Evolutionary conservation across 2,113 vertebrate genomes (phyloP), one percentile per base, ranked within the genome.

Genomic region (Ictalurus furcatus): DNA sequence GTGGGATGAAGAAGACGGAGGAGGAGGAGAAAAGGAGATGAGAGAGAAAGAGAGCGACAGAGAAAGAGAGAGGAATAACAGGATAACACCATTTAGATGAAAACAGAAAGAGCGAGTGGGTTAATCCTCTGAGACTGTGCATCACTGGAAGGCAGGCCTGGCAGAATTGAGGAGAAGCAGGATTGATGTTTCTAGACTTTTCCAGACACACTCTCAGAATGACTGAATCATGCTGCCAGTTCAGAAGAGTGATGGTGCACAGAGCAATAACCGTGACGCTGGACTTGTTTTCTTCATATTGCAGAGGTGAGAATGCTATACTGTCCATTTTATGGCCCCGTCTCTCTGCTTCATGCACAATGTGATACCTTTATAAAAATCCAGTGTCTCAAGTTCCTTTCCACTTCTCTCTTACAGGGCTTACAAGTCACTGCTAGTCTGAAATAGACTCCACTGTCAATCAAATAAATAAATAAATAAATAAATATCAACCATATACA

Each of bases 21-120:
- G 79, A 44, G 85, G 54, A 48, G 71, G 52, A 44, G 52, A 84
- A 34, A 81, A 25, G 21, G 13, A 34, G 1, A 37, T 6, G 67
- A 87, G 48, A 81, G 17, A 67, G 13, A 21, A 21, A 56, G 30
- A 85, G n/a, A 58, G 44, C 40, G 34, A 85, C 21, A 40, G 23
- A 74, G 63, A 52, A 30, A 81, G 52, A 48, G 63, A 54, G 71
- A 86, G 69, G 71, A 34, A 89, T 88, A 74, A 88, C 87, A 88
- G 61, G 84, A 86, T 87, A 90, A 86, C 54, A 71, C 74, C 87
- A 88, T 91, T 90, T 90, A 88, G 80, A 88, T 82, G 65, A 88
- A 90, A 90, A 83, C 25, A 73, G 61, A 86, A 69, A 85, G 63
- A 85, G 44, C 73, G 71, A 90, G 13, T 67, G 16, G 17, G 79